These are phyloP conservation scores for Cephus cinctus DNA, from an alignment of 1,140 invertebrate genomes.

Conservation along the genomic window DNA sequence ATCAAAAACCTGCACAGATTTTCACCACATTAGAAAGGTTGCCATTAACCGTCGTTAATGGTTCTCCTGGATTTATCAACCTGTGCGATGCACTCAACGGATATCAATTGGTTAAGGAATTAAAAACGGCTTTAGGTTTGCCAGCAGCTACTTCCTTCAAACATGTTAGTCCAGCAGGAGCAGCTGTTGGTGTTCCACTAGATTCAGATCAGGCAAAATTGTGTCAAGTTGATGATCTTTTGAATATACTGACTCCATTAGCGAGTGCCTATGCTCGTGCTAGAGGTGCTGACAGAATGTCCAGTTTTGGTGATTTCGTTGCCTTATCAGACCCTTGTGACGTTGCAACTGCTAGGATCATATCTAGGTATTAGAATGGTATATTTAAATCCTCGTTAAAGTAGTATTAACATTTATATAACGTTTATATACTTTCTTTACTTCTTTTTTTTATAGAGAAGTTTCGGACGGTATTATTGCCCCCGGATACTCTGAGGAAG, in stretches of 20 bases:
- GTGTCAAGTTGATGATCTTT: slow-evolving; percentile 91
- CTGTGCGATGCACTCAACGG: slow-evolving; percentile 96
- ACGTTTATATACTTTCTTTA: too few species aligned
- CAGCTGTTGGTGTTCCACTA: slow-evolving; percentile 84
- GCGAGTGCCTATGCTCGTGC: slow-evolving; percentile 94
- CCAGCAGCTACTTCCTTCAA: slow-evolving; percentile 98
- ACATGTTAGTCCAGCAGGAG: slow-evolving; percentile 95
- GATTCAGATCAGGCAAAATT: slow-evolving; percentile 74
- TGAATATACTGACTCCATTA: slow-evolving; percentile 75
- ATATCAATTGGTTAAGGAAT: slow-evolving; percentile 92
- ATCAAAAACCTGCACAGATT: slow-evolving; percentile 94
- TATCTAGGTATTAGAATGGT: slow-evolving; percentile 55
- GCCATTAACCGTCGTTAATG: slow-evolving; percentile 89
- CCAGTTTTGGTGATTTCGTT: slow-evolving; percentile 97
- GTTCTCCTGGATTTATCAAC: slow-evolving; percentile 96
- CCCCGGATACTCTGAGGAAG: slow-evolving; percentile 82
- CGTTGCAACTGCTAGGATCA: slow-evolving; percentile 75
- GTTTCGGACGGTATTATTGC: slow-evolving; percentile 98
- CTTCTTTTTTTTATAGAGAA: slow-evolving; percentile 52
- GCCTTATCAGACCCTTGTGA: slow-evolving; percentile 93
- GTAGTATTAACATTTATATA: not conserved
- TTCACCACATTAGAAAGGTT: slow-evolving; percentile 79
- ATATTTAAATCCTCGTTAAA: not conserved
- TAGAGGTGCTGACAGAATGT: slow-evolving; percentile 97
- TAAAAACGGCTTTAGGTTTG: slow-evolving; percentile 74